Conservation (phyloP, 2,113 vertebrate genomes). For the Saccopteryx bilineata region DNA sequence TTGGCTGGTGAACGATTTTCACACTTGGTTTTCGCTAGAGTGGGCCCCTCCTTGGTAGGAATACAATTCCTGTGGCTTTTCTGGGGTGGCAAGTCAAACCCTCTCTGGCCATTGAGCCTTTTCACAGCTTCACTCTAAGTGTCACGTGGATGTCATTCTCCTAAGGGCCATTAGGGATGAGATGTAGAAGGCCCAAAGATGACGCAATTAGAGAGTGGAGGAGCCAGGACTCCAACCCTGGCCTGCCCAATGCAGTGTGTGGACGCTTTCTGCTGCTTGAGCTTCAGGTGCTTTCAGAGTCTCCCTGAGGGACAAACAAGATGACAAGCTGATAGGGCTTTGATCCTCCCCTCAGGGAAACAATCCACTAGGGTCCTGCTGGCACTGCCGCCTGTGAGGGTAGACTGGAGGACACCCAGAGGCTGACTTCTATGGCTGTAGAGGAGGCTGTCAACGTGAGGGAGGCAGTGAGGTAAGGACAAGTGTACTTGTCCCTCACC, state of each 20-base stretch:
- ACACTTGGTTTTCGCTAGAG: background rate
- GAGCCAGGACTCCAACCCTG: background rate
- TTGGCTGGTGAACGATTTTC: background rate
- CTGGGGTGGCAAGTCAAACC: background rate
- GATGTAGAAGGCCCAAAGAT: background rate
- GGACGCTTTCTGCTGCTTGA: background rate
- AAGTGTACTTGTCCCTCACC: background rate
- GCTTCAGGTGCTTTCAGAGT: background rate
- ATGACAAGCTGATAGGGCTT: background rate
- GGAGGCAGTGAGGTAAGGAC: background rate
- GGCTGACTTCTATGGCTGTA: background rate
- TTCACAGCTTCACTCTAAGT: background rate
- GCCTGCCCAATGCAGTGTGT: too few species aligned
- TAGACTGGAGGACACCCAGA: background rate
- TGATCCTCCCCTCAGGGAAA: background rate
- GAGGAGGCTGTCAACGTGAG: background rate
- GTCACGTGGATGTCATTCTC: background rate
- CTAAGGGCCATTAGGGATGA: background rate
- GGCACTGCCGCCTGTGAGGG: background rate
- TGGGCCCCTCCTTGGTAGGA: background rate
- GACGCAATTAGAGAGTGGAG: background rate
- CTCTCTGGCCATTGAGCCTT: background rate
- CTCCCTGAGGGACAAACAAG: background rate
- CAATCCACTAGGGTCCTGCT: background rate
- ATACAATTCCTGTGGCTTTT: background rate